These are phyloP conservation scores for Agrypnus murinus DNA, from an alignment of 2,888 invertebrate species.

Conservation along the genomic window DNA sequence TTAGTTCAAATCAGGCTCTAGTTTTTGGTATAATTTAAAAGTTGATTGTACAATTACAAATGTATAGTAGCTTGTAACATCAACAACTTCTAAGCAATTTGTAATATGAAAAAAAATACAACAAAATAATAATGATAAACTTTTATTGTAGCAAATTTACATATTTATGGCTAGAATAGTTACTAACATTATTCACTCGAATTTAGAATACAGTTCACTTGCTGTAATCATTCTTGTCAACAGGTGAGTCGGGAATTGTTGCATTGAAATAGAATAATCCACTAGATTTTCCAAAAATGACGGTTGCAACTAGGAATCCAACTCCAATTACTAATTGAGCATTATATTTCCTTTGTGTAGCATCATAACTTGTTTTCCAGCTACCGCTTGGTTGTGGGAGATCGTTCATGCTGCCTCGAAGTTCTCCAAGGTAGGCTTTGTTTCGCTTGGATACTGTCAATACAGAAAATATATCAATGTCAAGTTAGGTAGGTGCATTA, in stretches of 20 bases:
- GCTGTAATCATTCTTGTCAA: slow-evolving; percentile 44
- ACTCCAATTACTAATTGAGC: slow-evolving; percentile 77
- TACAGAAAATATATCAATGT: slow-evolving; percentile 20
- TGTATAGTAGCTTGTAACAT: too few species aligned
- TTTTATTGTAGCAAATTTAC: too few species aligned
- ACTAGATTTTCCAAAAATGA: slow-evolving; percentile 75
- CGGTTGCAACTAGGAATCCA: slow-evolving; percentile 70
- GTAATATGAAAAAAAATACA: too few species aligned
- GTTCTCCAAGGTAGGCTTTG: slow-evolving; percentile 39
- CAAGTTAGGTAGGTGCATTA: neutral
- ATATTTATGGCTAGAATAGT: too few species aligned
- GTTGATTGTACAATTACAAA: too few species aligned
- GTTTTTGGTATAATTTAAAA: too few species aligned
- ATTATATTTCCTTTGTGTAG: slow-evolving; percentile 82
- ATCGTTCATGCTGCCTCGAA: slow-evolving; percentile 80
- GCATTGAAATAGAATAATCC: slow-evolving; percentile 79
- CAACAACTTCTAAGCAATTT: too few species aligned
- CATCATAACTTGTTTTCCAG: slow-evolving; percentile 82
- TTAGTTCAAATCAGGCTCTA: too few species aligned
- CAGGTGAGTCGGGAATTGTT: slow-evolving; percentile 73
- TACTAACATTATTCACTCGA: too few species aligned
- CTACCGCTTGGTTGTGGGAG: slow-evolving; percentile 85
- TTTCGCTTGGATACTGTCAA: slow-evolving; percentile 37
- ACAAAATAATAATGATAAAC: too few species aligned
- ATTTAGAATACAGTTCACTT: too few species aligned